Percentiles rank a stretch among this genome's conserved stretches.
Conservation (phyloP, 2,888 invertebrate genomes). For the Aphodius granarius region DNA sequence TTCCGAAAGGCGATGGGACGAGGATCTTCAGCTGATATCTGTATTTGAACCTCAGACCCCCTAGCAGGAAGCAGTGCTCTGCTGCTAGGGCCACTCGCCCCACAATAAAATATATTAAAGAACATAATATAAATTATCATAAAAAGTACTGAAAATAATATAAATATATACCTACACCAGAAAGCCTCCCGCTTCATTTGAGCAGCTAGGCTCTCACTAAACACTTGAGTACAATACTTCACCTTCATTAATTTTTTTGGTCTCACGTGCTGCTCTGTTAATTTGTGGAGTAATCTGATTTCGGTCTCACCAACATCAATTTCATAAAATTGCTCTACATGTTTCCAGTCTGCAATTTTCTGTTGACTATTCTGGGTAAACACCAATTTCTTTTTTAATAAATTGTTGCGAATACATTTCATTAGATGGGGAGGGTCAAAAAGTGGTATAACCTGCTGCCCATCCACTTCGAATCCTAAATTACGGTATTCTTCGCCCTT, state of each 20-base stretch:
- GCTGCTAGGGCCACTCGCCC: no score
- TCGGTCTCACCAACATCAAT: not conserved
- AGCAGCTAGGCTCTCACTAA: conserved; percentile 8
- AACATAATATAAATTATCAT: no score
- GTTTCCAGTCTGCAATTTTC: not conserved
- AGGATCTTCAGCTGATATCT: no score
- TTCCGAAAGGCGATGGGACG: no score
- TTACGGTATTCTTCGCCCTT: no score
- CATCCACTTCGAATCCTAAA: no score
- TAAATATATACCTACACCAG: not conserved
- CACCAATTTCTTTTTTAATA: conserved; percentile 14
- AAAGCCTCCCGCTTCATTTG: not conserved
- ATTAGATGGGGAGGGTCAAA: conserved; percentile 23
- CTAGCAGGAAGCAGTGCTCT: no score
- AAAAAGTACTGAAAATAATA: no score
- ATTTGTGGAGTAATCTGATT: not conserved
- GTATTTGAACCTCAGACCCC: no score
- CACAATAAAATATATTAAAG: no score
- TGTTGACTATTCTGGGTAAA: not conserved
- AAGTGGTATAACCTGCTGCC: conserved; percentile 14
- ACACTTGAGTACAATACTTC: conserved; percentile 4
- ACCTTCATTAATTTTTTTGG: conserved; percentile 6
- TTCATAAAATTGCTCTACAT: not conserved
- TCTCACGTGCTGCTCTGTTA: not conserved
- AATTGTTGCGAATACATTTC: conserved; percentile 20